Conservation (phyloP, 2,113 vertebrate species). For the Cathartes aura region DNA sequence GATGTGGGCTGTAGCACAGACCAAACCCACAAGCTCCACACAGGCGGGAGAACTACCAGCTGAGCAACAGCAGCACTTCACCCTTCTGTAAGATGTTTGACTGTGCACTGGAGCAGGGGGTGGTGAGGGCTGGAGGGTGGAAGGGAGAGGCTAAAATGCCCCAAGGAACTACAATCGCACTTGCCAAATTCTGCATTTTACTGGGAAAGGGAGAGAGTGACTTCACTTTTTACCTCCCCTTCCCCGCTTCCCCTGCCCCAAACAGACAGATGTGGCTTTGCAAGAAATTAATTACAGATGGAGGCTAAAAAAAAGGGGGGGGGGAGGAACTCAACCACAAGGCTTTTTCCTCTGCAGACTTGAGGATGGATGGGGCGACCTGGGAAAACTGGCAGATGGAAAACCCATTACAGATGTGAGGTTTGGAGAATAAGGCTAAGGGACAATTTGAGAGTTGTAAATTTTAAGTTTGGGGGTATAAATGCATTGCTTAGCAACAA, state of each 20-base stretch:
- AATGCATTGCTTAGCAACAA: constrained; percentile 76
- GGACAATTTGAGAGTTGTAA: constrained; percentile 62
- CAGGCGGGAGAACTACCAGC: background rate
- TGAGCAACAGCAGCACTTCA: background rate
- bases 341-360: constrained; percentile 54
- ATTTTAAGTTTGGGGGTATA: constrained; percentile 66
- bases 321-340: background rate
- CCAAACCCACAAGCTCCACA: background rate
- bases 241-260: background rate
- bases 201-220: constrained; percentile 54
- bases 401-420: constrained; percentile 76
- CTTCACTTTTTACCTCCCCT: constrained; percentile 56
- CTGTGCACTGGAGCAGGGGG: background rate
- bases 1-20: constrained; percentile 34
- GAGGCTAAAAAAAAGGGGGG: background rate
- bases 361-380: constrained; percentile 43
- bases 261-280: constrained; percentile 54
- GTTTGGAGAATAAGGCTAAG: constrained; percentile 26
- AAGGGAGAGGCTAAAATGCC: background rate
- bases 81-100: background rate
- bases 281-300: constrained; percentile 69
- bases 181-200: constrained; percentile 35
- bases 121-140: background rate
- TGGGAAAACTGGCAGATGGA: constrained; percentile 68
- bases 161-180: background rate